Percentiles rank a stretch among this genome's conserved stretches.
Conservation (phyloP, 2,113 vertebrate genomes). For the Leptobrachium ailaonicum region DNA sequence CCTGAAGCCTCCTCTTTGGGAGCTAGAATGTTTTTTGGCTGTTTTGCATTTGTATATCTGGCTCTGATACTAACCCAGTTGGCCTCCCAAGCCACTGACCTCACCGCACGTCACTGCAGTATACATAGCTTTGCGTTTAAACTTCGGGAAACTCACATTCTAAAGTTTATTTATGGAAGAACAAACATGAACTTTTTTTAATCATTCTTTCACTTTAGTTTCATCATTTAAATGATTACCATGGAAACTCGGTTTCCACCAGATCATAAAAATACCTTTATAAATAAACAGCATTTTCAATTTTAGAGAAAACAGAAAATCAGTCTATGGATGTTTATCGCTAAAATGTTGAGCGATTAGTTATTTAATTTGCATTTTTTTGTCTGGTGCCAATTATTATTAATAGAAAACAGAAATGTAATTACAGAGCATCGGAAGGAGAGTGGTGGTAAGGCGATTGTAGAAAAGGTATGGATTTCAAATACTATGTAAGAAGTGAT, state of each 20-base stretch:
- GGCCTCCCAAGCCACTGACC: too few relatives aligned
- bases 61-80: too few relatives aligned
- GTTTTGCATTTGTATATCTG: too few relatives aligned
- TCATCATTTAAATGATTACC: conserved; percentile 27
- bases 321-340: conserved; percentile 6
- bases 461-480: too few relatives aligned
- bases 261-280: conserved; percentile 23
- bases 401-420: conserved; percentile 25
- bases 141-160: too few relatives aligned
- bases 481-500: too few relatives aligned
- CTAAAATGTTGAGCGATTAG: conserved; percentile 15
- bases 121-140: too few relatives aligned
- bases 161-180: neutral
- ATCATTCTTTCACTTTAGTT: conserved; percentile 7
- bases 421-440: neutral
- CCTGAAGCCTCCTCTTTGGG: too few relatives aligned
- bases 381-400: conserved; percentile 25
- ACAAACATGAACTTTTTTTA: neutral
- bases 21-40: too few relatives aligned
- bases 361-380: conserved; percentile 20
- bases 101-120: too few relatives aligned
- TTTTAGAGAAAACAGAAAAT: conserved; percentile 15
- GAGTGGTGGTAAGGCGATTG: too few relatives aligned
- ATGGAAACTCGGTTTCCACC: conserved; percentile 32
- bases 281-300: conserved; percentile 22